phyloP scores from a whole-genome alignment of 1,140 invertebrate species.

The Brachionus rotundiformis region DNA sequence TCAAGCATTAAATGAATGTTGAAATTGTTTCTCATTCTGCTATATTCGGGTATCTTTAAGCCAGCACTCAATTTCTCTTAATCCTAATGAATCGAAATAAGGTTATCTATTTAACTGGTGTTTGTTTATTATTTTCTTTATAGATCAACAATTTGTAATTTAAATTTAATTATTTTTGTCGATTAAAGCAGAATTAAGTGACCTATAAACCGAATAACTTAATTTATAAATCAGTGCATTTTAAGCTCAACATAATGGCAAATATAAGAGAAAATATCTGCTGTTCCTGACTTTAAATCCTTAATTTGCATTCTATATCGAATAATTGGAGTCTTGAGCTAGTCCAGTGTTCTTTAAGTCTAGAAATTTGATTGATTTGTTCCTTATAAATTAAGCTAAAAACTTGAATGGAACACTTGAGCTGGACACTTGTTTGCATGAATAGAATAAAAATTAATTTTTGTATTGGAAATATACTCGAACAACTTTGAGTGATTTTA shows the following conservation, averaged over 20 bases:
- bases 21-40: not conserved
- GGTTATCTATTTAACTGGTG: not conserved
- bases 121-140: conserved; percentile 24
- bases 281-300: conserved; percentile 39
- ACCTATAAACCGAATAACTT: conserved; percentile 33
- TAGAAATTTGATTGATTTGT: conserved; percentile 1
- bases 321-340: not conserved
- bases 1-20: not conserved
- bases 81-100: not conserved
- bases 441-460: not conserved
- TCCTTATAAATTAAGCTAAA: not conserved
- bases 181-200: conserved; percentile 22
- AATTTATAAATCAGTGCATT: conserved; percentile 14
- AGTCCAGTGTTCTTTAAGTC: not conserved
- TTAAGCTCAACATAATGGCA: conserved; percentile 1
- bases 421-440: not conserved
- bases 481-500: not conserved
- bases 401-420: not conserved
- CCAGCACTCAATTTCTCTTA: not conserved
- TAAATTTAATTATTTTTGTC: conserved; percentile 41
- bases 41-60: not conserved
- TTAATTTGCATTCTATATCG: conserved; percentile 10
- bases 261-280: not conserved
- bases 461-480: not conserved
- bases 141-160: conserved; percentile 47